phyloP scores from a whole-genome alignment of 2,888 invertebrate genomes.

The Cheilosia grossa region DNA sequence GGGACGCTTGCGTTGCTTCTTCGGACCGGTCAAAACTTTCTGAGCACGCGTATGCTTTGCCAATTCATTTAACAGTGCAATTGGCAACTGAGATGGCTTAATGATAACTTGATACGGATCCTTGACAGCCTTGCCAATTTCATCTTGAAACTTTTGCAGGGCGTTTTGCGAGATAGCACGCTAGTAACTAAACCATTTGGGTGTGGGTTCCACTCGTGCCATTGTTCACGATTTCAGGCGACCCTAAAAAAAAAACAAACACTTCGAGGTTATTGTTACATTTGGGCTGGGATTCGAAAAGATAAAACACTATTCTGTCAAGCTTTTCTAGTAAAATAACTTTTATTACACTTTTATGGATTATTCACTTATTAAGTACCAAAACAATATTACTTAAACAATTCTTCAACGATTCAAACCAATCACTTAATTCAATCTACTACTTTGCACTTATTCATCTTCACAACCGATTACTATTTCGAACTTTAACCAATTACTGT shows the following conservation, averaged over 20 bases:
- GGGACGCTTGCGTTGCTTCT: conserved; percentile 95
- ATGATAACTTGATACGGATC: conserved; percentile 99
- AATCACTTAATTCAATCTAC: too few relatives aligned
- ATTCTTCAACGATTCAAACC: too few relatives aligned
- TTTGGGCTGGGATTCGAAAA: too few relatives aligned
- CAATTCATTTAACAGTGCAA: conserved; percentile 96
- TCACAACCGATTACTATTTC: too few relatives aligned
- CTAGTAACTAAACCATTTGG: conserved; percentile 99
- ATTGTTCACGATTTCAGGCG: conserved; percentile 93
- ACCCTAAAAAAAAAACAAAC: conserved; percentile 83
- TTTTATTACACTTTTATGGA: too few relatives aligned
- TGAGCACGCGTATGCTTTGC: conserved; percentile 94
- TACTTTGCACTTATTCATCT: too few relatives aligned
- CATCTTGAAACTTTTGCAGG: conserved; percentile 95
- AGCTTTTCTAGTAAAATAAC: too few relatives aligned
- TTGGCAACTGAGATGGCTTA: conserved; percentile 97
- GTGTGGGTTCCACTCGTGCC: conserved; percentile 98
- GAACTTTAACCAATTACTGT: too few relatives aligned
- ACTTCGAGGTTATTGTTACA: too few relatives aligned
- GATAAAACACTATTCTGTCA: too few relatives aligned
- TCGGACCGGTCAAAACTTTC: conserved; percentile 97
- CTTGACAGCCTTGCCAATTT: conserved; percentile 95
- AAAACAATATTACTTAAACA: too few relatives aligned
- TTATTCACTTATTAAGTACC: too few relatives aligned
- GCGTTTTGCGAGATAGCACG: conserved; percentile 97